Evolutionary conservation across 1,140 invertebrate genomes (phyloP), one percentile per base, ranked within the genome.

Genomic region (Chymomyza costata): DNA sequence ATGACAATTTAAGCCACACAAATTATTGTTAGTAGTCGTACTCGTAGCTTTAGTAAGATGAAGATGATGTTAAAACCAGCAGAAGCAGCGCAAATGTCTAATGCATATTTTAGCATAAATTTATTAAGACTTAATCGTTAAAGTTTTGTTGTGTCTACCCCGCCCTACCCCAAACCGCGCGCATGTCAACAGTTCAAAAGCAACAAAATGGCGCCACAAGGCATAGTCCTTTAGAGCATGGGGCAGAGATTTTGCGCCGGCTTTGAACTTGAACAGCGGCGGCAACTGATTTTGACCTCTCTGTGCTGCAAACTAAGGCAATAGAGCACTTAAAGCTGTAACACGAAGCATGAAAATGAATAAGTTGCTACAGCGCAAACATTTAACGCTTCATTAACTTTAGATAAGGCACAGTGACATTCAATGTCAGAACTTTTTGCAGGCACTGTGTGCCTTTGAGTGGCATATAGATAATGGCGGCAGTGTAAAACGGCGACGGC

Each of bases 331-430:
- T 80, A 68, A 68, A 80, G 67, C 69, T 48, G 53, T 78, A 73
- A 58, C 65, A 38, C 47, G 56, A 70, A 68, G 60, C 73, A 80
- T 73, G 73, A 73, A 80, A 80, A 80, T 67, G 73, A 73, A 80
- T 73, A 80, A 80, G 64, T 73, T 80, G 67, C 74, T 73, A 59
- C 59, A 80, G 73, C 67, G 73, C 73, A 80, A 80, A 80, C 73
- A 80, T 80, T 80, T 80, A 80, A 80, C 73, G 73, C 73, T 80
- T 80, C 73, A 80, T 80, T 80, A 80, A 80, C 73, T 81, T 68
- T 56, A 80, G 73, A 80, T 80, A 80, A 80, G 65, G 67, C 59
- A 56, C 67, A 68, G 59, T 32, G 55, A 39, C 61, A 76, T 49
- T 38, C 61, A 7, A 15, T 14, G n/a, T 10, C 15, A 28, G 19